Evolutionary conservation across 30 jellyfish, hydroid and myxozoan species (phyloP).

Genomic region (Turritopsis dohrnii): DNA sequence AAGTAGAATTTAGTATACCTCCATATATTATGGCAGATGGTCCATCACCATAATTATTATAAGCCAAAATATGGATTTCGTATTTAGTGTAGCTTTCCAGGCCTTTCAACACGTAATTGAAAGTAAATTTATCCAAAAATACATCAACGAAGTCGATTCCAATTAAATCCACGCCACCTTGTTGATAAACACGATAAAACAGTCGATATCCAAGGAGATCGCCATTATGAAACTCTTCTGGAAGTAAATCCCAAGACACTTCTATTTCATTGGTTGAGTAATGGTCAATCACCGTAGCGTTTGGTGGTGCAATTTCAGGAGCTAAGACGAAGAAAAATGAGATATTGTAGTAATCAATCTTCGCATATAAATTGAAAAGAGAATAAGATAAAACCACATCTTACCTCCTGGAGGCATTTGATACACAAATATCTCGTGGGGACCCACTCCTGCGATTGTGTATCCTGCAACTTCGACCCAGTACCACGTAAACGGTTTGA

Average conservation of each 20-base stretch:
- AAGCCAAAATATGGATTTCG: not conserved
- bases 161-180: not conserved
- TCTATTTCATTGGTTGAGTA: not conserved
- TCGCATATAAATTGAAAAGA: no score
- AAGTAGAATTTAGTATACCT: not conserved
- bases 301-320: constrained; percentile 24
- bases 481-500: constrained; percentile 25
- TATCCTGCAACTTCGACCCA: constrained; percentile 33
- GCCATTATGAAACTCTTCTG: constrained; percentile 8
- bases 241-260: constrained; percentile 13
- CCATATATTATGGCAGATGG: constrained; percentile 8
- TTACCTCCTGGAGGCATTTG: constrained; percentile 27
- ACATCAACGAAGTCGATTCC: not conserved
- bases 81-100: constrained; percentile 17
- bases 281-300: not conserved
- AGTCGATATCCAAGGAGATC: constrained; percentile 19
- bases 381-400: not conserved
- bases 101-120: constrained; percentile 7
- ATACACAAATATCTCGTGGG: constrained; percentile 14
- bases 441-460: constrained; percentile 20
- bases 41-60: constrained; percentile 14
- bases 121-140: constrained; percentile 8
- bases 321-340: constrained; percentile 11
- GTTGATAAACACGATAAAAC: not conserved
- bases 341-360: not conserved